phyloP scores from a whole-genome alignment of 2,888 invertebrate species.

The Lasiommata megera region DNA sequence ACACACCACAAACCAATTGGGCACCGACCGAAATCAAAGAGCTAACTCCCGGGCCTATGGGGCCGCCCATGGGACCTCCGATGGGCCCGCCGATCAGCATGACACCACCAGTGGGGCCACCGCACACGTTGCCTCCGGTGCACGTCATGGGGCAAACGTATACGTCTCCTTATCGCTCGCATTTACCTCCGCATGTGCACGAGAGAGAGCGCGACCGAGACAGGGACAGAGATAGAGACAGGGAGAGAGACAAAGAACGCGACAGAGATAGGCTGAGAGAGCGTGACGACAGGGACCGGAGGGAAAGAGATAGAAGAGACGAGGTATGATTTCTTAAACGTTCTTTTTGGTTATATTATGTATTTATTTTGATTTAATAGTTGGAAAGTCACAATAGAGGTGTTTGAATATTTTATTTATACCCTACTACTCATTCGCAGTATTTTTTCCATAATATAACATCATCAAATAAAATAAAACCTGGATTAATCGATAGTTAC shows the following conservation, averaged over 20 bases:
- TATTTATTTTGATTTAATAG: too few relatives aligned
- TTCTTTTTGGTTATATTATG: too few relatives aligned
- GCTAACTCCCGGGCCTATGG: conserved; percentile 83
- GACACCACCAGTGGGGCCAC: conserved; percentile 41
- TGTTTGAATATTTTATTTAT: too few relatives aligned
- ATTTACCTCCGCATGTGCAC: conserved; percentile 41
- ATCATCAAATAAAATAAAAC: too few relatives aligned
- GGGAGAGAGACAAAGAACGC: conserved; percentile 71
- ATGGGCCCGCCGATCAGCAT: conserved; percentile 52
- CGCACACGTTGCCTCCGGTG: conserved; percentile 51
- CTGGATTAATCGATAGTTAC: too few relatives aligned
- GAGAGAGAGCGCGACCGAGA: conserved; percentile 59
- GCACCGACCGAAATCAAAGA: conserved; percentile 85
- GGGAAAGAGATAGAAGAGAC: conserved; percentile 62
- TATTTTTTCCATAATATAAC: too few relatives aligned
- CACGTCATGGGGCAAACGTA: conserved; percentile 44
- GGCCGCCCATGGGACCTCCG: conserved; percentile 40
- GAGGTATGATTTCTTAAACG: conserved; percentile 47
- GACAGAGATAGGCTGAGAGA: conserved; percentile 56
- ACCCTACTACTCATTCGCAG: too few relatives aligned
- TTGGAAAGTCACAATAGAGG: too few relatives aligned
- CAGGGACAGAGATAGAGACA: conserved; percentile 68
- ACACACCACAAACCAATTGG: too few relatives aligned
- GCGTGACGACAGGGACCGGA: conserved; percentile 55
- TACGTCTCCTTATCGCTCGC: conserved; percentile 38